Evolutionary conservation across 2,888 invertebrate genomes (phyloP).

Genomic region (Tribolium freemani): DNA sequence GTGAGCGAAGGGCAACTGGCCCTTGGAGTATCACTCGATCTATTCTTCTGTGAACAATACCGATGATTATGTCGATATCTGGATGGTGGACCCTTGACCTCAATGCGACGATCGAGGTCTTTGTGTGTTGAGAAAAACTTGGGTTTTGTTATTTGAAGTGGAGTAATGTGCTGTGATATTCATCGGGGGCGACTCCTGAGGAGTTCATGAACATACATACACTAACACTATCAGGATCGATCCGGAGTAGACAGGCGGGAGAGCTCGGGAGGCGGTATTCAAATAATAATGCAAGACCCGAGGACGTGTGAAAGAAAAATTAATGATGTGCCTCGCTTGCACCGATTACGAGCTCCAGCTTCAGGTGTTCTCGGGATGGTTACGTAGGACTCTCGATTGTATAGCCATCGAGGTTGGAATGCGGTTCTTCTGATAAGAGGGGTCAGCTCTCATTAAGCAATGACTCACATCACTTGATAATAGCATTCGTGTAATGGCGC

Average conservation of each 20-base stretch:
- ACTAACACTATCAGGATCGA: constrained; percentile 47
- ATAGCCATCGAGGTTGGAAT: constrained; percentile 34
- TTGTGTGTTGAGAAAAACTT: constrained; percentile 23
- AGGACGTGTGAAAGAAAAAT: constrained; percentile 55
- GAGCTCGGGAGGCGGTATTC: constrained; percentile 45
- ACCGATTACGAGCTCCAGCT: constrained; percentile 9
- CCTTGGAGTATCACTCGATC: constrained; percentile 12
- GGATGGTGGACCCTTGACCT: constrained; percentile 50
- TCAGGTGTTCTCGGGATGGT: background rate
- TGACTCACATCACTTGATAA: constrained; percentile 36
- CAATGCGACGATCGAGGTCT: constrained; percentile 12
- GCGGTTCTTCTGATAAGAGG: constrained; percentile 40
- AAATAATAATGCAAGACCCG: constrained; percentile 51
- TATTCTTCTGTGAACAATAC: constrained; percentile 46
- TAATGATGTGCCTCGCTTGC: constrained; percentile 49
- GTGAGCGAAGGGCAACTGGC: constrained; percentile 22
- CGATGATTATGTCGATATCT: constrained; percentile 50
- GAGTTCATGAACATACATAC: background rate
- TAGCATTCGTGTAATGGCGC: constrained; percentile 13
- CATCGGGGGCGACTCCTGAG: constrained; percentile 4
- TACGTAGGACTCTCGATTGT: constrained; percentile 7
- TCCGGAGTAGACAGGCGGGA: constrained; percentile 44
- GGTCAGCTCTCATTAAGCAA: constrained; percentile 41
- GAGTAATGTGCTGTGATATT: constrained; percentile 19
- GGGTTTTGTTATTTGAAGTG: constrained; percentile 33